Conservation (phyloP, 2,113 vertebrate genomes). For the Brachionichthys hirsutus region DNA sequence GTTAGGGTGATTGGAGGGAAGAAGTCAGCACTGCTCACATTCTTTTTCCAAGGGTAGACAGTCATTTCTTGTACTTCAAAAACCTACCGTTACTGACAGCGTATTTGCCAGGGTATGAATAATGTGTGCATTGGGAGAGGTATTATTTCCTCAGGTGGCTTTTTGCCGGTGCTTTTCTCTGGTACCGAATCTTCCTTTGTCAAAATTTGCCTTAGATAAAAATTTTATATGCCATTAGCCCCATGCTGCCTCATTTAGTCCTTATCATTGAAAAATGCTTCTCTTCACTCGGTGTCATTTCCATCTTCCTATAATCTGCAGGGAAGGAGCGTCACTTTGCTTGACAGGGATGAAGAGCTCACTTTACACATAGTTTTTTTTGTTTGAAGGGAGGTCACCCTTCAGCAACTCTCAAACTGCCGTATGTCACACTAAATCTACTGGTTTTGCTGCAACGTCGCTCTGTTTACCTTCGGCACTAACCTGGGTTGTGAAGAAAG, state of each 20-base stretch:
- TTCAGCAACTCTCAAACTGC: constrained; percentile 30
- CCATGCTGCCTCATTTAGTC: constrained; percentile 28
- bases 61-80: constrained; percentile 35
- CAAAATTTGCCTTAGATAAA: constrained; percentile 32
- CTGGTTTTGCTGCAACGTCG: background rate
- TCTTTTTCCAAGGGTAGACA: constrained; percentile 28
- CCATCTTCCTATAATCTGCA: constrained; percentile 31
- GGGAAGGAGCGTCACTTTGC: constrained; percentile 18
- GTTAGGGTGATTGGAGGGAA: constrained; percentile 30
- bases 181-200: constrained; percentile 36
- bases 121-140: constrained; percentile 31
- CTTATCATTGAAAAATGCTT: constrained; percentile 25
- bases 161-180: constrained; percentile 20
- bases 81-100: constrained; percentile 22
- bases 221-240: constrained; percentile 37
- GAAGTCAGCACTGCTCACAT: constrained; percentile 4
- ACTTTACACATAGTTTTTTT: constrained; percentile 37
- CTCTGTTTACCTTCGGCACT: too few relatives aligned
- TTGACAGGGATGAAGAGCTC: constrained; percentile 6
- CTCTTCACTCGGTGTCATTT: constrained; percentile 10
- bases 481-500: too few relatives aligned
- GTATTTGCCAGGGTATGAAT: constrained; percentile 31
- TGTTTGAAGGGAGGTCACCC: constrained; percentile 28
- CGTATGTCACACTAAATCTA: constrained; percentile 1
- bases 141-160: constrained; percentile 45